These are phyloP conservation scores for Mythimna pallens DNA, from an alignment of 2,888 invertebrate species.

Conservation along the genomic window DNA sequence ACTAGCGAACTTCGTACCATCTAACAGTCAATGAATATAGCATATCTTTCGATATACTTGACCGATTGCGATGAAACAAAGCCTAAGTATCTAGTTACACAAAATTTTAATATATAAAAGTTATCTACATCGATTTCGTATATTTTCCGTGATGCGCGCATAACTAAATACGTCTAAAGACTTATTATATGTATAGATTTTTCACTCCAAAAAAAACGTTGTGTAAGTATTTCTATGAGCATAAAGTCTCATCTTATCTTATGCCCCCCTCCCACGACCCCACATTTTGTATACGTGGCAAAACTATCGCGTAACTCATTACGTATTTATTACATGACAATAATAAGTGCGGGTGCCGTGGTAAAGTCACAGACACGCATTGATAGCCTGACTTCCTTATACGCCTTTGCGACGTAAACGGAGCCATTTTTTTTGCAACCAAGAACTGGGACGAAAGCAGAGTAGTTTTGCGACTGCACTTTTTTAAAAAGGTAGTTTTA, in stretches of 20 bases:
- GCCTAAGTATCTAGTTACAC: no score
- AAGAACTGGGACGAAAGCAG: constrained; percentile 18
- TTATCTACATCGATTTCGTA: no score
- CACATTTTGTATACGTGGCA: constrained; percentile 22
- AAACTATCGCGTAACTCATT: constrained; percentile 52
- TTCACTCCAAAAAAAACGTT: no score
- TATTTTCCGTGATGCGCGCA: no score
- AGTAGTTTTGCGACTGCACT: constrained; percentile 9
- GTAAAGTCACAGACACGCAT: constrained; percentile 53
- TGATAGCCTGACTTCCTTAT: constrained; percentile 48
- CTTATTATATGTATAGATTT: no score
- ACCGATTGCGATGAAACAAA: no score
- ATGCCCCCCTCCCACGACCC: constrained; percentile 10
- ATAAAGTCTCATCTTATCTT: constrained; percentile 1
- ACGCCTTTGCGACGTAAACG: constrained; percentile 12
- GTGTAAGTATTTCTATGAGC: not conserved
- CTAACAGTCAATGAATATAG: no score
- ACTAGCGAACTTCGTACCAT: no score
- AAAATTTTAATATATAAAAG: no score
- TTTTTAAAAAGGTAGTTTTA: constrained; percentile 12
- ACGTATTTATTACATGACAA: constrained; percentile 67
- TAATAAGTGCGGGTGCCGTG: constrained; percentile 54
- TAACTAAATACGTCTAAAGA: no score
- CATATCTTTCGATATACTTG: no score
- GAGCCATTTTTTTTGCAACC: constrained; percentile 18